Base-by-base conservation (phyloP, 2,888 invertebrate genomes). In the Exocentrus adspersus region DNA sequence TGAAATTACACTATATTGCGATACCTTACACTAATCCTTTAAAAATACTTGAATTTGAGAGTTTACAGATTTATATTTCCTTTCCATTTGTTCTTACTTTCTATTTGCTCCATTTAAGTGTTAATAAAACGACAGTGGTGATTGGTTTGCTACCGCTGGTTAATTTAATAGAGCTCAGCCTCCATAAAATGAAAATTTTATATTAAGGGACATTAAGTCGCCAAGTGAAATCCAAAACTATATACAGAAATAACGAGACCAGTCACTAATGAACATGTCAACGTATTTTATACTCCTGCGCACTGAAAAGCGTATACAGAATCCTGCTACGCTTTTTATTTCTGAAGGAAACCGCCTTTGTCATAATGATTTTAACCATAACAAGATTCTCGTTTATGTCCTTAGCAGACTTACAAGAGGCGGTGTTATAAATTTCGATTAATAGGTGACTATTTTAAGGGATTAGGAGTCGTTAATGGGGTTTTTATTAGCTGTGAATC, bases 221-320 rank as follows among this genome's bases (percentile, higher is more conserved):
- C 62, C 62, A 70, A 70, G 58, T 64, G 64, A 69, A 69, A 62
- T 62, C 52, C 62, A 71, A 69, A 71, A 71, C 67, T 65, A 71
- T 71, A 68, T 68, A 69, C 66, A 67, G 67, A 65, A 71, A 71
- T 71, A 71, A 71, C 71, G 67, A 71, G 71, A 53, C 60, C 70
- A 65, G 64, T 68, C 66, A 65, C 71, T 69, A 71, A 71, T 71
- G 71, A 71, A 71, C 69, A 67, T 71, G 71, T 71, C 69, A 71
- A 65, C 62, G 69, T 71, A 68, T 71, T 71, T 71, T 71, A 71
- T 69, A 68, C 41, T 41, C 62, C 21, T 21, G 37, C 30, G 60
- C 52, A 52, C 62, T 76, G 78, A 79, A 77, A 74, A 77, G 74
- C 79, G 77, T 78, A 75, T 73, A n/a, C n/a, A 77, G 77, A 77